phyloP scores from a whole-genome alignment of 2,113 vertebrate genomes.

The Hippocampus zosterae region DNA sequence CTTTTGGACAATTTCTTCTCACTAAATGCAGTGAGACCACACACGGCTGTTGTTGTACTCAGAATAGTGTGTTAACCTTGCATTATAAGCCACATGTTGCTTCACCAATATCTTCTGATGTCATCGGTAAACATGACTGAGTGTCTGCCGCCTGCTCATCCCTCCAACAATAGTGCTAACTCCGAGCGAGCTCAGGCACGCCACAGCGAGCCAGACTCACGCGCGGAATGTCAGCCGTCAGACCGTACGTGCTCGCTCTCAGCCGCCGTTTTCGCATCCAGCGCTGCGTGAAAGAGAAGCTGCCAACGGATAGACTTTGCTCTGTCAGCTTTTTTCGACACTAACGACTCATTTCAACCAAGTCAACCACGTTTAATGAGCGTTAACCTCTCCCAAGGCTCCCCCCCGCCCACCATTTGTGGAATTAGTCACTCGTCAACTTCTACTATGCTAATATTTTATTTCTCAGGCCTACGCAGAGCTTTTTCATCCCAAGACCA shows the following conservation, averaged over 20 bases:
- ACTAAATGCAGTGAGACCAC: background rate
- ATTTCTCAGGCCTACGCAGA: too few relatives aligned
- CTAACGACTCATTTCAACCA: background rate
- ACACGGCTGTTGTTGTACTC: background rate
- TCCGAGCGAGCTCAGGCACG: slow-evolving; percentile 32
- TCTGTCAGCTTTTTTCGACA: background rate
- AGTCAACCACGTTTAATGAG: background rate
- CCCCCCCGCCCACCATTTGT: too few relatives aligned
- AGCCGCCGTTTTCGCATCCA: background rate
- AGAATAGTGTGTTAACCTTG: background rate
- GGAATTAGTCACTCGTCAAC: background rate
- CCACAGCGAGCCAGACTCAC: slow-evolving; percentile 40
- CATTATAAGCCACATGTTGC: background rate
- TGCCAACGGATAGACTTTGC: background rate
- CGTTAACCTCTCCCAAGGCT: background rate
- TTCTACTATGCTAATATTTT: background rate
- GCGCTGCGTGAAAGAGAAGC: background rate
- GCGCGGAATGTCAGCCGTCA: slow-evolving; percentile 57
- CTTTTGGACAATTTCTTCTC: background rate
- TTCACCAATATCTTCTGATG: background rate
- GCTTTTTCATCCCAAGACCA: too few relatives aligned
- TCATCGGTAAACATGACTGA: background rate
- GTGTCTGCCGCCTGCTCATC: background rate
- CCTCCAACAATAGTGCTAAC: slow-evolving; percentile 43
- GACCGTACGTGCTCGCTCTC: slow-evolving; percentile 2